Evolutionary conservation across 2,888 invertebrate species (phyloP).

Genomic region (Nemoura dubitans): DNA sequence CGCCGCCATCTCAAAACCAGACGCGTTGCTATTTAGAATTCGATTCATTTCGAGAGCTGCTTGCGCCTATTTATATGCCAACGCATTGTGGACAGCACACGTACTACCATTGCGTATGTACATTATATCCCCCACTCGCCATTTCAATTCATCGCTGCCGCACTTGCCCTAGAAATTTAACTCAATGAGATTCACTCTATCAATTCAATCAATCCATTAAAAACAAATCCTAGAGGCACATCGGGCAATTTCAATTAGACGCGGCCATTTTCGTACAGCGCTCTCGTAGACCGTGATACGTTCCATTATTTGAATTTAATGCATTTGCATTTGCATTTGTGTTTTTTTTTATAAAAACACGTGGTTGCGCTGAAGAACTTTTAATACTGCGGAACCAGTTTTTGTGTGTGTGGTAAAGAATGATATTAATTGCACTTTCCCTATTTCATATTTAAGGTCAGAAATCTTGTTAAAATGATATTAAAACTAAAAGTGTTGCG

Average conservation of each 20-base stretch:
- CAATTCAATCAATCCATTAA: slow-evolving; percentile 5
- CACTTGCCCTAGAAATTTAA: slow-evolving; percentile 7
- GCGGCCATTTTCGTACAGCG: neutral
- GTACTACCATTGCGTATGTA: too few relatives aligned
- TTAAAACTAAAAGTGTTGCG: neutral
- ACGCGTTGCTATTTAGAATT: too few relatives aligned
- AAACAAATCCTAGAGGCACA: neutral
- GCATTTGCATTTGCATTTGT: neutral
- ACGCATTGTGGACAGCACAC: too few relatives aligned
- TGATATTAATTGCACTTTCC: neutral
- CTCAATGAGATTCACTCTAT: neutral
- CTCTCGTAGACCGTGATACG: too few relatives aligned
- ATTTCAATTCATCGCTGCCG: neutral
- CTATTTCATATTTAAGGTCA: neutral
- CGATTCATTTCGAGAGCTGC: too few relatives aligned
- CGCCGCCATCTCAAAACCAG: too few relatives aligned
- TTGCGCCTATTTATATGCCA: too few relatives aligned
- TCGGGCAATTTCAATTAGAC: neutral
- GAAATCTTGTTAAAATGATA: neutral
- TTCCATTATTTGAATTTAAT: neutral
- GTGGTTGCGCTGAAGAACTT: neutral
- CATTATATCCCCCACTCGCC: neutral
- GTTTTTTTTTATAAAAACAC: too few relatives aligned
- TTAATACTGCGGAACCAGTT: neutral
- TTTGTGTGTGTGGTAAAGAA: neutral